Evolutionary conservation across 2,113 vertebrate species (phyloP), one percentile per base, ranked within the genome.

Genomic region (Nansenia antarctica): DNA sequence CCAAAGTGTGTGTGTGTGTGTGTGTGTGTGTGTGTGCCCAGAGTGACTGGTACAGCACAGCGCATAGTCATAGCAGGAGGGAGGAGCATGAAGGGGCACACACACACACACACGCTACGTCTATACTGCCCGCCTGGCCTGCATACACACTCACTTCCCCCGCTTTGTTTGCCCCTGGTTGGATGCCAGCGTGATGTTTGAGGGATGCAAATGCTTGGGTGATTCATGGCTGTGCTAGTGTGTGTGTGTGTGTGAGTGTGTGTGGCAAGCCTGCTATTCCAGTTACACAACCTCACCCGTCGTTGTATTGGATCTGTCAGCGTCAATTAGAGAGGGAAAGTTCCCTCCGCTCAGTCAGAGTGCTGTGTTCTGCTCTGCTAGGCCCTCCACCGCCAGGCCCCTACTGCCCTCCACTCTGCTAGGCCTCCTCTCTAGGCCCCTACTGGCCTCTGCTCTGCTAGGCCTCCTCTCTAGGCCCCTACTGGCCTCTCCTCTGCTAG

Each of bases 151-250:
- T 86, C 78, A 76, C 84, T 85, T 86, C 78, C 79, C 72, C 47
- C 66, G 73, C 83, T 83, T 88, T 87, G 82, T 88, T 82, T 88
- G 82, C 69, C 70, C 74, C 82, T 84, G 85, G 81, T 82, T 65
- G 37, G 79, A 53, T 81, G 84, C 82, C 83, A 86, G 70, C 67
- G 31, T 80, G 76, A 81, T 83, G 83, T 86, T 83, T 86, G 82
- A 66, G 64, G 73, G 82, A 85, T 84, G 83, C 84, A 86, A 87
- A 87, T 80, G 78, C 81, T 74, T 69, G 75, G 62, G 75, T 85
- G 84, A 85, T 86, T 87, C 78, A 81, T 86, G 72, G 30, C 45
- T 65, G 39, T 53, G 63, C 26, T 15, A 32, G 47, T 34, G 42
- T 52, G 62, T 29, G 39, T 29, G 62, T 30, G 39, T 27, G 42